Conservation (phyloP, 2,113 vertebrate genomes). For the Eublepharis macularius region DNA sequence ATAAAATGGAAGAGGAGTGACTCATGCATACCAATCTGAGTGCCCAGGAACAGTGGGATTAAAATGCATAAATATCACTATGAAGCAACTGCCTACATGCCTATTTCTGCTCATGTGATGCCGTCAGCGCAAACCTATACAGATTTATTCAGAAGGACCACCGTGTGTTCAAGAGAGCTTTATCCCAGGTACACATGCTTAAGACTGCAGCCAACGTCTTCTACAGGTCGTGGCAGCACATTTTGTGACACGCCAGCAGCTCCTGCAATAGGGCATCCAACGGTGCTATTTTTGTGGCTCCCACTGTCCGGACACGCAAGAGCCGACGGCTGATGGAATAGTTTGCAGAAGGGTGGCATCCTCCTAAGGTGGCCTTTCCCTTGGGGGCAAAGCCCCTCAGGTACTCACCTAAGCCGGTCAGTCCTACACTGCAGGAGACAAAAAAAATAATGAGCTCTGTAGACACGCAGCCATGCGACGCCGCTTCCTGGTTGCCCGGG, state of each 20-base stretch:
- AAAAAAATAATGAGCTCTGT: not conserved
- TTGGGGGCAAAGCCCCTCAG: no score
- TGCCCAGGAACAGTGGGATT: not conserved
- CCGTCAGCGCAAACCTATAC: no score
- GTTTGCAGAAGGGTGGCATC: no score
- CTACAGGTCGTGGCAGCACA: not conserved
- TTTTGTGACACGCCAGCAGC: not conserved
- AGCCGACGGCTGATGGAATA: not conserved
- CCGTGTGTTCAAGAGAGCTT: no score
- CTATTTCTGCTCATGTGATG: no score
- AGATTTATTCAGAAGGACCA: no score
- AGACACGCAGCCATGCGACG: not conserved
- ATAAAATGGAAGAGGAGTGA: not conserved
- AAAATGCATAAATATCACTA: not conserved
- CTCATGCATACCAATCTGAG: no score
- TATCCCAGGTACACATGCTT: no score
- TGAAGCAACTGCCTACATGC: not conserved
- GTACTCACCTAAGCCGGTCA: not conserved
- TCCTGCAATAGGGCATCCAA: not conserved
- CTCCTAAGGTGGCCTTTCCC: not conserved
- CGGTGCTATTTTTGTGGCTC: not conserved
- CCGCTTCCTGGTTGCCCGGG: not conserved
- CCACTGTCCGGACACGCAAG: no score
- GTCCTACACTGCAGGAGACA: not conserved
- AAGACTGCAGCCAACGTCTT: no score